These are phyloP conservation scores for Creontiades dilutus DNA, from an alignment of 2,888 invertebrate species.

Conservation along the genomic window DNA sequence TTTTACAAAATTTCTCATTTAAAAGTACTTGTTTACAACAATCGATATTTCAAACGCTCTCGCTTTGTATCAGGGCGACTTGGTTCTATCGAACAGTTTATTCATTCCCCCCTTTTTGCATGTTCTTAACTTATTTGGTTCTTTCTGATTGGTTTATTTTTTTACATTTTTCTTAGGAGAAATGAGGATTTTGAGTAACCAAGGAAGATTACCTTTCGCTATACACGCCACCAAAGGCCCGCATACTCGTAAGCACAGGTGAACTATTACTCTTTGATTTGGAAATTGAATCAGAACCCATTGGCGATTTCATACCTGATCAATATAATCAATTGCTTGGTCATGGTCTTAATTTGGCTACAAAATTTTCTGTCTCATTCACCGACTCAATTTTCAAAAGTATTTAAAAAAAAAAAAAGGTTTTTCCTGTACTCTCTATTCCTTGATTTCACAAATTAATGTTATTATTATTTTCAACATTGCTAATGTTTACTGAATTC, in stretches of 20 bases:
- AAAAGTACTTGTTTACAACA: too few relatives aligned
- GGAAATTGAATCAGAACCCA: constrained; percentile 3
- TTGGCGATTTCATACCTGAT: background rate
- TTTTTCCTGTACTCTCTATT: constrained; percentile 24
- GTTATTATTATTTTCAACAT: too few relatives aligned
- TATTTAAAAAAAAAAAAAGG: background rate
- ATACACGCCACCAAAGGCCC: constrained; percentile 71
- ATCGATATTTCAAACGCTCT: too few relatives aligned
- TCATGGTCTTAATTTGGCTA: background rate
- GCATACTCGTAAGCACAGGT: constrained; percentile 73
- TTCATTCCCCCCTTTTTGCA: background rate
- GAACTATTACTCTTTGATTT: constrained; percentile 14
- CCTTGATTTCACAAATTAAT: background rate
- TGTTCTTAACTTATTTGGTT: background rate
- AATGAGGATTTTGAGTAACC: constrained; percentile 73
- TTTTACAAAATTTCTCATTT: too few relatives aligned
- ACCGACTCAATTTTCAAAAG: background rate
- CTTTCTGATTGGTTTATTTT: constrained; percentile 40
- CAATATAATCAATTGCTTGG: background rate
- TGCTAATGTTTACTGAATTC: too few relatives aligned
- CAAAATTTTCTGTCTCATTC: background rate
- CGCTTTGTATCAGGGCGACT: background rate
- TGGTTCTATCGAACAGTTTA: background rate
- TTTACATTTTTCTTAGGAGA: constrained; percentile 71
- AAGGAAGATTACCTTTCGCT: constrained; percentile 73